Percentiles rank a stretch among this genome's conserved stretches.
These are phyloP conservation scores for Solea senegalensis DNA, from an alignment of 2,113 vertebrate species.

Conservation along the genomic window DNA sequence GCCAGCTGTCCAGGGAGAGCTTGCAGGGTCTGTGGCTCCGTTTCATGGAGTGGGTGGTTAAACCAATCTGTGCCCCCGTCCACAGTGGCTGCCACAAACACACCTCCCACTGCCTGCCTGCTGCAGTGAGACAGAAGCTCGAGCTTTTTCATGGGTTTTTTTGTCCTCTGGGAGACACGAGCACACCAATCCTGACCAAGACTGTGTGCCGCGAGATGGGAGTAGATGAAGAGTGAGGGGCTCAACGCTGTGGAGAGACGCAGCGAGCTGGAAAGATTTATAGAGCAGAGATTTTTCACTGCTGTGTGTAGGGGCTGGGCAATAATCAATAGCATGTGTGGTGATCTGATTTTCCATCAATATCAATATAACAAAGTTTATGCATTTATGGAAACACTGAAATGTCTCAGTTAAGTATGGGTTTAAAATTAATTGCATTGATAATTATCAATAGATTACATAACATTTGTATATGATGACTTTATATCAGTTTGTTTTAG, in stretches of 20 bases:
- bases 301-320: too few species aligned
- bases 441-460: too few species aligned
- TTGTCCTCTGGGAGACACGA: conserved; percentile 44
- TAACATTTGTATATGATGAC: too few species aligned
- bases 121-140: conserved; percentile 29
- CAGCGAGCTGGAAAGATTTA: neutral
- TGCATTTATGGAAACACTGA: too few species aligned
- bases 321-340: too few species aligned
- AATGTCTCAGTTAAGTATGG: too few species aligned
- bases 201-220: conserved; percentile 19
- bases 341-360: too few species aligned
- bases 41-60: conserved; percentile 55
- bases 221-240: conserved; percentile 7
- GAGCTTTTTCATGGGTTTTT: conserved; percentile 25
- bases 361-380: too few species aligned
- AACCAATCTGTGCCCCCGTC: conserved; percentile 34
- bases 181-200: conserved; percentile 31
- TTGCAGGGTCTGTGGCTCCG: conserved; percentile 33
- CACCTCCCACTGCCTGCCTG: conserved; percentile 45
- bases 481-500: too few species aligned
- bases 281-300: too few species aligned
- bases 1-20: conserved; percentile 73
- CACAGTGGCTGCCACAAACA: conserved; percentile 7
- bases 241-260: neutral
- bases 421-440: too few species aligned